phyloP scores from a whole-genome alignment of 2,113 vertebrate genomes.

The Lasiurus borealis region DNA sequence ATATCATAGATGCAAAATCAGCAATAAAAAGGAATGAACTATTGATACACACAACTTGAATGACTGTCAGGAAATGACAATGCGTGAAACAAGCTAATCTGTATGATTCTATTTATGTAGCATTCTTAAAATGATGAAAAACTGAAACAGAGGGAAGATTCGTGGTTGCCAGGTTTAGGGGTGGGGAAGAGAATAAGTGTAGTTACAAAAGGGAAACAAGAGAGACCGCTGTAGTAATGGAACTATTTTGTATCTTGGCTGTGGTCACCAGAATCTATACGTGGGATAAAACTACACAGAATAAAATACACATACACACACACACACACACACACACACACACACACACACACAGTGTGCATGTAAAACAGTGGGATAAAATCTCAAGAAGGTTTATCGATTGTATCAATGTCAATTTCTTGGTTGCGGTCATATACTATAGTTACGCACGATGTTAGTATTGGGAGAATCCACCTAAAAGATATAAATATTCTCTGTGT shows the following conservation, averaged over 20 bases:
- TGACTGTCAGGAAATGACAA: not conserved
- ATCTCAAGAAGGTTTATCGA: not conserved
- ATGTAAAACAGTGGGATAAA: not conserved
- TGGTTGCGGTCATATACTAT: not conserved
- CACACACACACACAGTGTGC: not conserved
- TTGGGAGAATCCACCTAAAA: not conserved
- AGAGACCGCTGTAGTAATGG: not conserved
- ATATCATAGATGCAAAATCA: not conserved
- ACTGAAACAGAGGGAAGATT: not conserved
- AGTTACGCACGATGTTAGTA: not conserved
- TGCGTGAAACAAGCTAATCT: not conserved
- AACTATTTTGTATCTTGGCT: not conserved
- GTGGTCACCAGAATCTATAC: not conserved
- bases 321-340: too few relatives aligned
- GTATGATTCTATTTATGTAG: not conserved
- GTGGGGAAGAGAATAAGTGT: not conserved
- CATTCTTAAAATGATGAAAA: conserved; percentile 19
- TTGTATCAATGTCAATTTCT: not conserved
- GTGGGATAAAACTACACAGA: not conserved
- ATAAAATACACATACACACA: not conserved
- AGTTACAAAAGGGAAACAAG: not conserved
- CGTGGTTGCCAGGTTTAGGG: not conserved
- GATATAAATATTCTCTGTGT: not conserved
- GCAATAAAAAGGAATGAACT: not conserved
- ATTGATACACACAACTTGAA: not conserved